Evolutionary conservation across 2,797 vertebrate species (phyloP), one percentile per base, ranked within the genome.

Genomic region (Garrulus glandarius): DNA sequence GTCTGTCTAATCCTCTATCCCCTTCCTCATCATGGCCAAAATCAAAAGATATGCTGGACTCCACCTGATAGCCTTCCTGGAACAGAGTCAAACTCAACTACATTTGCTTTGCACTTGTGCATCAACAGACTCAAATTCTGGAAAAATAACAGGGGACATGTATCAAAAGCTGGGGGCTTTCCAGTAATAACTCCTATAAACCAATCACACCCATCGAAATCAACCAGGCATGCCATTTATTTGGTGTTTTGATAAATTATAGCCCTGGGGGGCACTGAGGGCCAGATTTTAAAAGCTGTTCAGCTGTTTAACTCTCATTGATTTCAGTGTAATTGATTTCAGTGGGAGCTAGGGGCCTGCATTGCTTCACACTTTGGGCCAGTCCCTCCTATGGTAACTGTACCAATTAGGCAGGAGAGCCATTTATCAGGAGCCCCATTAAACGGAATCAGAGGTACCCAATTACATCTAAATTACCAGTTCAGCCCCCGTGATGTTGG

Each of bases 311-410:
- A 91, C 83, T 94, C 86, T 87, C 90, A 93, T 95, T 93, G 94
- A 97, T 95, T 95, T 77, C 84, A 84, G 39, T 3, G 2, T 95
- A 97, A 95, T 94, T 96, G 95, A 94, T 96, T 96, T 97, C 95
- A 92, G 95, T 92, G 96, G 94, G 96, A 97, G 90, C 92, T 95
- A 77, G 90, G 92, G 91, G 90, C 81, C 84, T 89, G 70, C 39
- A 67, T 79, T 52, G 29, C 88, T 91, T 88, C 84, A 52, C 59
- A 77, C 85, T 93, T 92, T 74, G 86, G 95, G 69, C 83, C 59
- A 70, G 83, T 77, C 83, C 85, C 95, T 89, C 84, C 95, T 95
- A 10, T 63, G 63, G 89, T 46, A 90, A 85, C 93, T 84, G 83
- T 49, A 86, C 91, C 85, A 95, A 93, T 96, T 97, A 96, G 63